These are phyloP conservation scores for Ariolimax columbianus DNA, from an alignment of 2,888 invertebrate genomes.

Conservation along the genomic window DNA sequence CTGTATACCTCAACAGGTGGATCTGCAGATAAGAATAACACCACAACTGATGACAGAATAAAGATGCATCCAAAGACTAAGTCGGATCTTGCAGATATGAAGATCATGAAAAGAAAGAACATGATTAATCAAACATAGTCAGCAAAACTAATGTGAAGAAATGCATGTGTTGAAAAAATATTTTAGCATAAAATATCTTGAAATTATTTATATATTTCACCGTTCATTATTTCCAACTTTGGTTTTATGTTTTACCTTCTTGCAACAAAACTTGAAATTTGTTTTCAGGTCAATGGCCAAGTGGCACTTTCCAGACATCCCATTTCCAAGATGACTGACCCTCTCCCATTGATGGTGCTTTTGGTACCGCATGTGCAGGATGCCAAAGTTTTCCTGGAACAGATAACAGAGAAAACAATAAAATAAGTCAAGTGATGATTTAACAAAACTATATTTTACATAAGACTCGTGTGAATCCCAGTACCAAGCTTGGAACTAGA, in stretches of 20 bases:
- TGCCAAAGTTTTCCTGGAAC: slow-evolving; percentile 61
- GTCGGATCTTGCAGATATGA: too few relatives aligned
- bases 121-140: too few relatives aligned
- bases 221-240: background rate
- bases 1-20: slow-evolving; percentile 66
- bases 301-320: slow-evolving; percentile 72
- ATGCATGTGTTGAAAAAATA: too few relatives aligned
- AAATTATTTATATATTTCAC: too few relatives aligned
- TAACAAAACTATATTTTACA: too few relatives aligned
- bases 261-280: slow-evolving; percentile 72
- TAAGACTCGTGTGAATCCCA: too few relatives aligned
- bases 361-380: slow-evolving; percentile 65
- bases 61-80: too few relatives aligned
- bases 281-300: slow-evolving; percentile 69
- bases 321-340: slow-evolving; percentile 67
- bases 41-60: background rate
- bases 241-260: slow-evolving; percentile 62
- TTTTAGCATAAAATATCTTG: too few relatives aligned
- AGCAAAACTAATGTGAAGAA: too few relatives aligned
- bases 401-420: background rate
- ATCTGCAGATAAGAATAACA: slow-evolving; percentile 58
- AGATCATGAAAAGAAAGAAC: too few relatives aligned
- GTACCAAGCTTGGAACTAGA: too few relatives aligned
- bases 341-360: slow-evolving; percentile 70
- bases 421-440: too few relatives aligned